phyloP scores from a whole-genome alignment of 1,140 invertebrate genomes.

The Anoplolepis gracilipes region DNA sequence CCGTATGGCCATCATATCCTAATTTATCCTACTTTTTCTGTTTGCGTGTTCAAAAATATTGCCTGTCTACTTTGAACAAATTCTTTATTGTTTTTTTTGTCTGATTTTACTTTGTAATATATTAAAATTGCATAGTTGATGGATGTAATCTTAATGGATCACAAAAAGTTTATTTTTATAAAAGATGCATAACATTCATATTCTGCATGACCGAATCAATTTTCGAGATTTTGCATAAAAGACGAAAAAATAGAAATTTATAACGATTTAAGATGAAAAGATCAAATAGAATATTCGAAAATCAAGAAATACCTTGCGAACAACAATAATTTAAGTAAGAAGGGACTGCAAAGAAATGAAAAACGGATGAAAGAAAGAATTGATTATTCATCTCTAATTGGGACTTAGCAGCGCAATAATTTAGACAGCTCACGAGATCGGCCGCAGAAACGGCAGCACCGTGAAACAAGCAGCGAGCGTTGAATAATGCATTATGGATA shows the following conservation, averaged over 20 bases:
- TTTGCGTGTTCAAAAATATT: background rate
- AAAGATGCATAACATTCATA: background rate
- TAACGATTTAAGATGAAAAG: background rate
- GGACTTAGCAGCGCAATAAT: conserved; percentile 34
- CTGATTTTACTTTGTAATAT: background rate
- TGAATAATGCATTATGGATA: conserved; percentile 63
- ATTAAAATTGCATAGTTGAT: background rate
- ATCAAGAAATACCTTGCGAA: background rate
- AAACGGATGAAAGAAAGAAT: conserved; percentile 1
- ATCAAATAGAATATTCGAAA: background rate
- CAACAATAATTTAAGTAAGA: background rate
- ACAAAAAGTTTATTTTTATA: background rate
- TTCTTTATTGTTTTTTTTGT: conserved; percentile 4
- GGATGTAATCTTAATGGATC: background rate
- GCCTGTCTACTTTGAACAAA: background rate
- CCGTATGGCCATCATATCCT: no score
- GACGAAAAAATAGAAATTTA: background rate
- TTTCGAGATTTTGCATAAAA: background rate
- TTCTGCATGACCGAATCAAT: background rate
- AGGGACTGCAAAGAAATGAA: background rate
- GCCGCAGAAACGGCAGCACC: conserved; percentile 28
- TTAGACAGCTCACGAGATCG: conserved; percentile 21
- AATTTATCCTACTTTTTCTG: no score
- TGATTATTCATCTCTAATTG: conserved; percentile 45
- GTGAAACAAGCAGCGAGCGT: conserved; percentile 39